Evolutionary conservation across 2,888 invertebrate species (phyloP).

Genomic region (Dichetophora obliterata): DNA sequence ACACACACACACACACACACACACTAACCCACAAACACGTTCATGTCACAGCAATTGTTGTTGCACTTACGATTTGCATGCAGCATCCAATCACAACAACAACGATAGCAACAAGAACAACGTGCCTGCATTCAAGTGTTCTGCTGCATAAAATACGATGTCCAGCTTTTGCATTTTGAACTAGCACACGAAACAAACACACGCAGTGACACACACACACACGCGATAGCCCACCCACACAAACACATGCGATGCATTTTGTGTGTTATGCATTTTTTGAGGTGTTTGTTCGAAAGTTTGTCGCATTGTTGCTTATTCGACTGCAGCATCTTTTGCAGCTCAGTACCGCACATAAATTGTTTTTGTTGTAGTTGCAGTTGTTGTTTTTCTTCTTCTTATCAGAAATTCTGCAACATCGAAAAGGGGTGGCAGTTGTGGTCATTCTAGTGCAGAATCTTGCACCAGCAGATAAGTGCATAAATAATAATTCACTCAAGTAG

Average conservation of each 20-base stretch:
- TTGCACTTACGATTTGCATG: background rate
- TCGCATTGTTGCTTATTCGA: background rate
- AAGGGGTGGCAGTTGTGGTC: no score
- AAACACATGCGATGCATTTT: background rate
- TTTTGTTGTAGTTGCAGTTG: no score
- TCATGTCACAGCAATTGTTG: conserved; percentile 10
- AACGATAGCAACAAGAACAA: background rate
- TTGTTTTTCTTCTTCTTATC: no score
- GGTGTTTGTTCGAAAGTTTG: background rate
- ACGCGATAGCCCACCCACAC: background rate
- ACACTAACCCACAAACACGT: conserved; percentile 13
- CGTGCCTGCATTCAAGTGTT: conserved; percentile 3
- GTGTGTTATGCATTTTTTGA: background rate
- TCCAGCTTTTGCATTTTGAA: background rate
- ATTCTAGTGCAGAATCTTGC: no score
- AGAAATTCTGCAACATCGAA: no score
- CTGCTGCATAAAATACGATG: conserved; percentile 5
- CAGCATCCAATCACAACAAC: background rate
- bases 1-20: conserved; percentile 4
- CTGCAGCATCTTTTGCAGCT: background rate
- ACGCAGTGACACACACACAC: background rate
- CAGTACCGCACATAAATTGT: no score
- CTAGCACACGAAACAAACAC: background rate
- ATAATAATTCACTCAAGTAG: conserved; percentile 15
- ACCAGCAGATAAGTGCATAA: background rate